Conservation (phyloP, 2,797 vertebrate species). For the Parauchenoglanis punctatus region DNA sequence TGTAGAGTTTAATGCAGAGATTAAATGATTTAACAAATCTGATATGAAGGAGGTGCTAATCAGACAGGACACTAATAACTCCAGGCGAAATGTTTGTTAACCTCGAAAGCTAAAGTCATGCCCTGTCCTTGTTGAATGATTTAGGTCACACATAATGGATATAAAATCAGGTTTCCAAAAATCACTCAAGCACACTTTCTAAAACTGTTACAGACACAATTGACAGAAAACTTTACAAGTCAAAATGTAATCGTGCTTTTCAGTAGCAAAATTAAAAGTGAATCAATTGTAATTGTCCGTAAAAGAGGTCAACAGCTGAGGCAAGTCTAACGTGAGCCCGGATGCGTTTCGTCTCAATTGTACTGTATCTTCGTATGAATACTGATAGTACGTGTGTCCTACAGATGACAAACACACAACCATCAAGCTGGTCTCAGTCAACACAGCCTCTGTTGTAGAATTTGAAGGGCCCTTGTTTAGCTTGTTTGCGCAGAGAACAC, state of each 20-base stretch:
- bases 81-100: background rate
- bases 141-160: background rate
- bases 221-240: background rate
- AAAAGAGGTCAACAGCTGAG: background rate
- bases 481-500: slow-evolving; percentile 39
- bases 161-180: background rate
- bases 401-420: background rate
- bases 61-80: background rate
- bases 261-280: background rate
- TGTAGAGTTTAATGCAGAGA: background rate
- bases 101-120: background rate
- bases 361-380: background rate
- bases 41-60: background rate
- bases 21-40: background rate
- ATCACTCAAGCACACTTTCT: background rate
- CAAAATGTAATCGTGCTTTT: background rate
- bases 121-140: slow-evolving; percentile 3
- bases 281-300: background rate
- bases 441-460: slow-evolving; percentile 28
- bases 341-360: background rate
- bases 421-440: background rate
- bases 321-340: background rate
- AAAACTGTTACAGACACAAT: background rate
- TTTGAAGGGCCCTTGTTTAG: slow-evolving; percentile 39
- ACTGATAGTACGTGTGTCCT: background rate